These are phyloP conservation scores for Falco concolor DNA, from an alignment of 2,797 vertebrate genomes.

Conservation along the genomic window DNA sequence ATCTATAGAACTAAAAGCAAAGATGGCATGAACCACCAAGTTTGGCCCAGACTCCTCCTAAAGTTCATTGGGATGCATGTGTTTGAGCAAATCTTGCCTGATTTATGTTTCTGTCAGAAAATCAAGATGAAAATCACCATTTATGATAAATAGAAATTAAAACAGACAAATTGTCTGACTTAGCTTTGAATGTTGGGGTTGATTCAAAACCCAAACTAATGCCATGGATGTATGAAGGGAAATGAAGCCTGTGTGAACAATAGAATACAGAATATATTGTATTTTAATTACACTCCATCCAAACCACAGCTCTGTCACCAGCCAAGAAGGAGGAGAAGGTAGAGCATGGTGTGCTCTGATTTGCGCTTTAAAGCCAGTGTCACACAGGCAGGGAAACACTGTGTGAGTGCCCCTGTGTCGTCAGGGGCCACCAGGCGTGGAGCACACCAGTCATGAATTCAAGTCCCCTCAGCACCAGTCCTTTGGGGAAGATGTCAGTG, in stretches of 20 bases:
- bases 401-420: too few relatives aligned
- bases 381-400: neutral
- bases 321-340: neutral
- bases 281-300: neutral
- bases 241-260: neutral
- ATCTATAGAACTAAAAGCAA: neutral
- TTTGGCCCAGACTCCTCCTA: neutral
- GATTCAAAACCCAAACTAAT: conserved; percentile 1
- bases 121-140: neutral
- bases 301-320: neutral
- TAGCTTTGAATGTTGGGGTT: neutral
- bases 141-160: conserved; percentile 11
- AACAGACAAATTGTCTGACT: neutral
- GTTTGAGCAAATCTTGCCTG: neutral
- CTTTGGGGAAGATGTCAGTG: neutral
- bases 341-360: neutral
- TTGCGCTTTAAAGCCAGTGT: neutral
- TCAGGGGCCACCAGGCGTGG: neutral
- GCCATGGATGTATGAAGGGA: neutral
- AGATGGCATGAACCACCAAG: neutral
- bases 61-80: neutral
- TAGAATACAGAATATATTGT: neutral
- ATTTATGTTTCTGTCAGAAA: conserved; percentile 13
- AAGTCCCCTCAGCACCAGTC: fast-evolving
- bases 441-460: neutral